Evolutionary conservation across 2,113 vertebrate genomes (phyloP).

Genomic region (Aptenodytes patagonicus): DNA sequence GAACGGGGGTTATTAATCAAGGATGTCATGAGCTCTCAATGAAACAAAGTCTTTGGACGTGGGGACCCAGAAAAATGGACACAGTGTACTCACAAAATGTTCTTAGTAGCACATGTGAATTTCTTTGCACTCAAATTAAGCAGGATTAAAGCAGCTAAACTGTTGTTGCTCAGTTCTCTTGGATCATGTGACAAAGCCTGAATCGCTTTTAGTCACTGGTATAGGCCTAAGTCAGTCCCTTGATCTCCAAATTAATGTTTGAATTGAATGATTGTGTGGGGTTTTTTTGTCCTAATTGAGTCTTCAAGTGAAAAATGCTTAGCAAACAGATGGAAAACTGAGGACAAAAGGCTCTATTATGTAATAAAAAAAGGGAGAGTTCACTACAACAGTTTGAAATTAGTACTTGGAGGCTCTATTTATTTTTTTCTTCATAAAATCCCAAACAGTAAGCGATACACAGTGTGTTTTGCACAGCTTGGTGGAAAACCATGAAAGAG

Average conservation of each 20-base stretch:
- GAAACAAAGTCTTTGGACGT: slow-evolving; percentile 80
- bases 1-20: slow-evolving; percentile 60
- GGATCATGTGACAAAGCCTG: slow-evolving; percentile 87
- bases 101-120: slow-evolving; percentile 91
- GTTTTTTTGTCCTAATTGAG: slow-evolving; percentile 75
- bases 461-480: slow-evolving; percentile 25
- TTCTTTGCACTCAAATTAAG: slow-evolving; percentile 93
- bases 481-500: slow-evolving; percentile 25
- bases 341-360: slow-evolving; percentile 74
- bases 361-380: slow-evolving; percentile 54
- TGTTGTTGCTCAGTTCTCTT: slow-evolving; percentile 75
- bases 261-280: slow-evolving; percentile 78
- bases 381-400: slow-evolving; percentile 72
- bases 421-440: background rate
- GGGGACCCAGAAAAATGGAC: slow-evolving; percentile 79
- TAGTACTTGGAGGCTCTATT: slow-evolving; percentile 40
- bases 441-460: slow-evolving; percentile 19
- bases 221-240: slow-evolving; percentile 76
- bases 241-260: slow-evolving; percentile 84
- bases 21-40: slow-evolving; percentile 82
- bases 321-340: slow-evolving; percentile 75
- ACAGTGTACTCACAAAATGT: slow-evolving; percentile 85
- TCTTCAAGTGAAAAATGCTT: slow-evolving; percentile 79
- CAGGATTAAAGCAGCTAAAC: slow-evolving; percentile 87
- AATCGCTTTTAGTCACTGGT: slow-evolving; percentile 79